These are phyloP conservation scores for Lochmaea crataegi DNA, from an alignment of 2,888 invertebrate species.

Conservation along the genomic window DNA sequence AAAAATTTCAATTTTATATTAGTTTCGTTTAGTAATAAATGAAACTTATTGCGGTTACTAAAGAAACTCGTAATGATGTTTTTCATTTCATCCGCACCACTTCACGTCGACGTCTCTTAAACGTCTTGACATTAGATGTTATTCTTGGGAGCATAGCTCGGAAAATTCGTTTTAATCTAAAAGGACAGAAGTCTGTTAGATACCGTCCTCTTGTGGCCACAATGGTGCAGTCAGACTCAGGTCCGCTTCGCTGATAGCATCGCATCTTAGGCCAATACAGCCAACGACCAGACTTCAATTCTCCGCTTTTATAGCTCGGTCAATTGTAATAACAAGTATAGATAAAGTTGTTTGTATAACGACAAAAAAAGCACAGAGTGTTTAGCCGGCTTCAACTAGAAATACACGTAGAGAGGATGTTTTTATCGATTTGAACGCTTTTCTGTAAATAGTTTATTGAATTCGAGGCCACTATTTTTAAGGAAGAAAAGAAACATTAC, in stretches of 20 bases:
- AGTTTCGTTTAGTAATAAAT: background rate
- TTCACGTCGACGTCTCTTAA: slow-evolving; percentile 15
- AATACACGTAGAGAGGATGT: background rate
- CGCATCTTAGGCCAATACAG: slow-evolving; percentile 9
- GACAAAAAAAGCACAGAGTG: background rate
- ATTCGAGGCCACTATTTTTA: no score
- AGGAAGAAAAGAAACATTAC: no score
- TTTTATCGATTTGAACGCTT: no score
- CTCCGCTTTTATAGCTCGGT: slow-evolving; percentile 15
- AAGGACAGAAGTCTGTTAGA: slow-evolving; percentile 47
- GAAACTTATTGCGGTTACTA: background rate
- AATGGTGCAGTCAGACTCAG: slow-evolving; percentile 49
- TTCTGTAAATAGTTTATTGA: no score
- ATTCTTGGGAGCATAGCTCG: slow-evolving; percentile 3
- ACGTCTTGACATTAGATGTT: slow-evolving; percentile 16
- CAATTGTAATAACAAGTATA: slow-evolving; percentile 14
- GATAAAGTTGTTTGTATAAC: slow-evolving; percentile 18
- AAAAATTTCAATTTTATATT: no score
- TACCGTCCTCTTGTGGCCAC: slow-evolving; percentile 46
- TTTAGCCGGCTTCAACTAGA: background rate
- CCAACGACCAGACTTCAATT: slow-evolving; percentile 15
- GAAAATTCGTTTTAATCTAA: slow-evolving; percentile 51
- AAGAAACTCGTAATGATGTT: background rate
- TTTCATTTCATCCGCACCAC: background rate
- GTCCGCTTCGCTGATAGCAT: slow-evolving; percentile 20